Percentiles rank a stretch among this genome's conserved stretches.
phyloP scores from a whole-genome alignment of 1,140 invertebrate genomes.

The Lanistes nyassanus region DNA sequence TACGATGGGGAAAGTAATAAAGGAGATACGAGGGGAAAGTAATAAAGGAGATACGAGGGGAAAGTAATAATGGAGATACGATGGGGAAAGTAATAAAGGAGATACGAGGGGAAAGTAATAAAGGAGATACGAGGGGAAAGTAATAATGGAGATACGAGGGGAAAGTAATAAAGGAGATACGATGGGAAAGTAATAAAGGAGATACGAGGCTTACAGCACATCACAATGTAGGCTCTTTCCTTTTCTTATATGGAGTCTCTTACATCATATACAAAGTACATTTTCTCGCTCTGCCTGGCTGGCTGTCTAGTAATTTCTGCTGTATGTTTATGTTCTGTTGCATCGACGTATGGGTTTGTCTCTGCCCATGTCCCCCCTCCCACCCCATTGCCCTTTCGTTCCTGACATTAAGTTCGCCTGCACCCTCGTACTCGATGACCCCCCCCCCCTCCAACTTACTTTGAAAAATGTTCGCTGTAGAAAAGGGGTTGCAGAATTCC shows the following conservation, averaged over 20 bases:
- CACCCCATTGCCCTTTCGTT: not conserved
- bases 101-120: not conserved
- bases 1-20: too few species aligned
- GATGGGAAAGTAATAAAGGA: not conserved
- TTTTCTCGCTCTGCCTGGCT: too few species aligned
- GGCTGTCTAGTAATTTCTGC: too few species aligned
- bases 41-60: not conserved
- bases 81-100: not conserved
- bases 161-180: constrained; percentile 14
- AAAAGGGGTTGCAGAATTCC: constrained; percentile 76
- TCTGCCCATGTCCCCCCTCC: too few species aligned
- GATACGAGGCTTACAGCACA: too few species aligned
- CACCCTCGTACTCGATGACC: not conserved
- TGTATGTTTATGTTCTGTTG: too few species aligned
- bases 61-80: not conserved
- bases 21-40: not conserved
- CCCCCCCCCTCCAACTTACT: constrained; percentile 58
- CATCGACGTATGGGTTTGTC: too few species aligned
- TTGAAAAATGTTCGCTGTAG: constrained; percentile 70
- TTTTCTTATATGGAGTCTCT: too few species aligned
- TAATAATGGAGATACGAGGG: constrained; percentile 9
- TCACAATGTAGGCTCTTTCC: too few species aligned
- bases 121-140: not conserved
- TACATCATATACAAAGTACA: too few species aligned
- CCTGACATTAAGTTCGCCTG: not conserved